Evolutionary conservation across 2,797 vertebrate species (phyloP).

Genomic region (Toxotes lorentzi): DNA sequence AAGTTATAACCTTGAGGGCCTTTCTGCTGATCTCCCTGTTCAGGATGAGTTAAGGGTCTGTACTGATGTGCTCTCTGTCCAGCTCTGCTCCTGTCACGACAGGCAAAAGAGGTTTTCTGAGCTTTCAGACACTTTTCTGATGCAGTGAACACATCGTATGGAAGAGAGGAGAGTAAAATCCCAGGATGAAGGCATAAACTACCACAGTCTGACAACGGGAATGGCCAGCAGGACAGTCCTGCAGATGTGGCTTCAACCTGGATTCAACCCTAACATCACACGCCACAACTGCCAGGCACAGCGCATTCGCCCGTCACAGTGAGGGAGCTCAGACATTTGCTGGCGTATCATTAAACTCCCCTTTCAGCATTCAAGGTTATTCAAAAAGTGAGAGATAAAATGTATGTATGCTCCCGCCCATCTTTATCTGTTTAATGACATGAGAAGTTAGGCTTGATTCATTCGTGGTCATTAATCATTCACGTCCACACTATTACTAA

Average conservation of each 20-base stretch:
- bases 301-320: slow-evolving; percentile 30
- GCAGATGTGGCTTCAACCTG: slow-evolving; percentile 69
- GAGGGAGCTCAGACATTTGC: slow-evolving; percentile 33
- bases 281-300: slow-evolving; percentile 33
- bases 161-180: slow-evolving; percentile 35
- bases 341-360: slow-evolving; percentile 59
- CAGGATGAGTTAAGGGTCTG: slow-evolving; percentile 72
- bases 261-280: slow-evolving; percentile 44
- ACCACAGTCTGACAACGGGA: slow-evolving; percentile 44
- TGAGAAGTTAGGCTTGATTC: slow-evolving; percentile 61
- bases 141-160: slow-evolving; percentile 34
- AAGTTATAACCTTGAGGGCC: slow-evolving; percentile 70
- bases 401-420: slow-evolving; percentile 46
- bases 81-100: slow-evolving; percentile 51
- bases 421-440: slow-evolving; percentile 71
- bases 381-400: slow-evolving; percentile 40
- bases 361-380: slow-evolving; percentile 69
- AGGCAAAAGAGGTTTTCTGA: slow-evolving; percentile 52
- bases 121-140: slow-evolving; percentile 65
- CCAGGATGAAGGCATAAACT: slow-evolving; percentile 32
- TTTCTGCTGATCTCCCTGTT: slow-evolving; percentile 76
- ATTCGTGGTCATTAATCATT: slow-evolving; percentile 66
- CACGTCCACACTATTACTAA: slow-evolving; percentile 38
- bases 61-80: slow-evolving; percentile 70
- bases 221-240: slow-evolving; percentile 45